These are phyloP conservation scores for Oreotrochilus melanogaster DNA, from an alignment of 2,113 vertebrate species.

Conservation along the genomic window DNA sequence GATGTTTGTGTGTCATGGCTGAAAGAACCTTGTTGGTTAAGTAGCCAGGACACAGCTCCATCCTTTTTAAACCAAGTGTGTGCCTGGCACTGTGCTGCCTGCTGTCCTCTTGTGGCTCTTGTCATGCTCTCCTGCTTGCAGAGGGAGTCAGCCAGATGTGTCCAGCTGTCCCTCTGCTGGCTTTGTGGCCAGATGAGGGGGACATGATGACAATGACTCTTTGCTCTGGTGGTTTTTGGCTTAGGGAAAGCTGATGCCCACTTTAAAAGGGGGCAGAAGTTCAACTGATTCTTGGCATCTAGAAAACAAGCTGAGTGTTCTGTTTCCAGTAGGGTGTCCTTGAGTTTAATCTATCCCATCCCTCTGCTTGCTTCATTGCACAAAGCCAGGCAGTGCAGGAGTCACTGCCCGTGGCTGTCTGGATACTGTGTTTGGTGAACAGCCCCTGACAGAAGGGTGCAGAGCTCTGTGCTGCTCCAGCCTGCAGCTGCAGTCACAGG, in stretches of 20 bases:
- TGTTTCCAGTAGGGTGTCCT: not conserved
- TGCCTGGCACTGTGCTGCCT: not conserved
- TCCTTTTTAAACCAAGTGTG: not conserved
- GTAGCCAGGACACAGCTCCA: not conserved
- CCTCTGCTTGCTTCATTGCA: not conserved
- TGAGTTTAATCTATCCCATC: not conserved
- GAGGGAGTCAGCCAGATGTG: accelerated
- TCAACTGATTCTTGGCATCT: not conserved
- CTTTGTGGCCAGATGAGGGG: not conserved
- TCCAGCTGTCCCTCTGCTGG: not conserved
- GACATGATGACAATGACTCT: not conserved
- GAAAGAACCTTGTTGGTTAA: not conserved
- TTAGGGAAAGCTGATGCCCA: not conserved
- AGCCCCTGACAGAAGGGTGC: not conserved
- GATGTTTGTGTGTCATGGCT: not conserved
- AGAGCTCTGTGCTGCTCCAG: not conserved
- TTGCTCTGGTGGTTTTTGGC: not conserved
- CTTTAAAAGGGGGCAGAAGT: not conserved
- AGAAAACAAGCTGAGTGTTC: not conserved
- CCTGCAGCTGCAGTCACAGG: not conserved
- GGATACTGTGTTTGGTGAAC: not conserved
- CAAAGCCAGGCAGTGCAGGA: not conserved
- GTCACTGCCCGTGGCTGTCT: not conserved
- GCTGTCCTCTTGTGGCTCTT: not conserved
- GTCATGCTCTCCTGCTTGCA: not conserved